Evolutionary conservation across 2,797 vertebrate genomes (phyloP), one percentile per base, ranked within the genome.

Genomic region (Parauchenoglanis ngamensis): DNA sequence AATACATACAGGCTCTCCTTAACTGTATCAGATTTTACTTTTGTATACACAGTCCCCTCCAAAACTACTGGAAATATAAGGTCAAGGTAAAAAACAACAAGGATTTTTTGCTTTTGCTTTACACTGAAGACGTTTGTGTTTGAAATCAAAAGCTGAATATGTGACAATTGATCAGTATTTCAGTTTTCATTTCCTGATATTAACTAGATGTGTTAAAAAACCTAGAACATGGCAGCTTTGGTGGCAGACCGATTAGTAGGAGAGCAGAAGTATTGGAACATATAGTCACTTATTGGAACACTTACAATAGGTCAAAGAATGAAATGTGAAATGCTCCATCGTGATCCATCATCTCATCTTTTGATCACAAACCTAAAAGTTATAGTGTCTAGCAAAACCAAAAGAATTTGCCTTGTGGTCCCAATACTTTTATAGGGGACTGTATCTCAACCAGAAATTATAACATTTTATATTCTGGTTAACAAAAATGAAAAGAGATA

Each of bases 61-160:
- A 10, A 77, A 28, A 17, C 11, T 49, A 13, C 49, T n/a, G 23
- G 40, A 25, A 75, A 1, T 4, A 21, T 2, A 25, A 73, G 21
- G 44, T 13, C 2, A 46, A 17, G 40, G 40, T 40, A 4, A 40
- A 40, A 40, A 40, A 40, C 40, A 40, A 40, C 40, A 40, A 40
- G 40, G 0, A 17, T 52, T 7, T 52, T 8, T 76, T 49, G 23
- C 52, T 49, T 13, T 75, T n/a, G 72, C 46, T 7, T n/a, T n/a
- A 75, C 44, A 15, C 23, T 75, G 23, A 49, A 75, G 44, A n/a
- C 25, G 6, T 75, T 75, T 75, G n/a, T 2, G 11, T n/a, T 75
- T 75, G 44, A 75, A 25, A 75, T 52, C 44, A 49, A 75, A 75
- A 75, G 46, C 49, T 75, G 72, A 75, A 75, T 75, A n/a, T 72